phyloP scores from a whole-genome alignment of 2,113 vertebrate genomes.

The Hydrochoerus hydrochaeris region DNA sequence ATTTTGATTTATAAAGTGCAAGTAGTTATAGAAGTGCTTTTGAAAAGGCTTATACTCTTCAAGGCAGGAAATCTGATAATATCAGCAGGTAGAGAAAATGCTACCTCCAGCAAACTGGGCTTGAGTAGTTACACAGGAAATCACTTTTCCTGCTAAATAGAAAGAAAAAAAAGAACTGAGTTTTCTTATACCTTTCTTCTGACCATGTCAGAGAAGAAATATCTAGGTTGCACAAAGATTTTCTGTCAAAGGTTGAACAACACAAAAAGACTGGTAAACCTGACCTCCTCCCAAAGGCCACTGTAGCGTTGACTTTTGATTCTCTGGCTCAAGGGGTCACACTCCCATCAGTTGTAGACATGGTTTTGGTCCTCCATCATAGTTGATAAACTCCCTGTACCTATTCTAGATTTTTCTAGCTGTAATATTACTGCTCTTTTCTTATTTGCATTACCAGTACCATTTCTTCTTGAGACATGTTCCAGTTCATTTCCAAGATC shows the following conservation, averaged over 20 bases:
- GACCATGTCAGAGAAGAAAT: background rate
- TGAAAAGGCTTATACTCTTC: conserved; percentile 25
- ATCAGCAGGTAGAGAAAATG: background rate
- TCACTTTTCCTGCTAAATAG: background rate
- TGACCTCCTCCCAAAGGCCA: background rate
- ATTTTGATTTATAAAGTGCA: conserved; percentile 70
- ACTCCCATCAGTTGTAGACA: background rate
- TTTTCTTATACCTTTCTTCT: background rate
- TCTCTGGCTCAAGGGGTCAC: background rate
- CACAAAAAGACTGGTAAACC: accelerated
- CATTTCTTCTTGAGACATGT: background rate
- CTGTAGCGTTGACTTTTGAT: too few relatives aligned
- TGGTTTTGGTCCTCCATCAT: background rate
- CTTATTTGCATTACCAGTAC: background rate
- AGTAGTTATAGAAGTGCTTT: background rate
- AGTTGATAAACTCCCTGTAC: background rate
- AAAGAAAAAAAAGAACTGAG: background rate
- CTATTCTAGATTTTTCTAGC: background rate
- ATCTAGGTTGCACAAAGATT: too few relatives aligned
- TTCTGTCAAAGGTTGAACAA: accelerated
- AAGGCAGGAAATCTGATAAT: conserved; percentile 4
- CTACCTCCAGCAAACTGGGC: background rate
- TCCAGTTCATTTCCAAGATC: background rate
- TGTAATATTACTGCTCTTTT: background rate
- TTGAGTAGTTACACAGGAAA: background rate